phyloP scores from a whole-genome alignment of 2,888 invertebrate genomes.

The Erynnis tages region DNA sequence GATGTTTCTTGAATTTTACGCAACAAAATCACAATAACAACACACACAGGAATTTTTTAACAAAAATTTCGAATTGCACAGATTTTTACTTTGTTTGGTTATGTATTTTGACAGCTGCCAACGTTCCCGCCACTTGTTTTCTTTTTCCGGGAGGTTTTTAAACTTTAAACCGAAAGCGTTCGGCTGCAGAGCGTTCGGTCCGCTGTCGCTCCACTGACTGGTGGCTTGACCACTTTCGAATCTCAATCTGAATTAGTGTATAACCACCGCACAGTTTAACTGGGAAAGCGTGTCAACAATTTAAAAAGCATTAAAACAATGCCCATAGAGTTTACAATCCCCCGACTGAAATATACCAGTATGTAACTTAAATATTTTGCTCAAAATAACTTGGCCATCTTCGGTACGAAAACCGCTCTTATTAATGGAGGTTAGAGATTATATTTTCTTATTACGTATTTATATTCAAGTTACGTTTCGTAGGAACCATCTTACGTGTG shows the following conservation, averaged over 20 bases:
- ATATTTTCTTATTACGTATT: conserved; percentile 1
- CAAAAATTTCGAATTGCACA: no score
- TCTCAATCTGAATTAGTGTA: conserved; percentile 45
- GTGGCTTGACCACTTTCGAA: conserved; percentile 61
- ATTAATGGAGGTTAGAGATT: conserved; percentile 14
- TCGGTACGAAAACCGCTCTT: conserved; percentile 22
- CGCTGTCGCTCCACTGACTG: conserved; percentile 47
- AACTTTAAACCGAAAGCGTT: conserved; percentile 28
- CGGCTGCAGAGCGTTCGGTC: conserved; percentile 39
- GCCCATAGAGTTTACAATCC: conserved; percentile 32
- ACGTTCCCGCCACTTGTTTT: conserved; percentile 41
- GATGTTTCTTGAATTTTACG: conserved; percentile 26
- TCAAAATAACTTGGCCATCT: conserved; percentile 22
- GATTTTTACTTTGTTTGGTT: conserved; percentile 12
- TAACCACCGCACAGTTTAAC: conserved; percentile 31
- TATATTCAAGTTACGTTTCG: conserved; percentile 16
- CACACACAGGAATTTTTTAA: conserved; percentile 31
- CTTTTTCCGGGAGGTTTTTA: conserved; percentile 35
- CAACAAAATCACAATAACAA: conserved; percentile 29
- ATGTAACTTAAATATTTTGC: conserved; percentile 28
- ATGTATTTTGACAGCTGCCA: conserved; percentile 55
- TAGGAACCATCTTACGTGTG: conserved; percentile 16
- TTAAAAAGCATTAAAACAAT: conserved; percentile 29
- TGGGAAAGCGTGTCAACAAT: conserved; percentile 37
- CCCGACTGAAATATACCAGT: conserved; percentile 13